phyloP scores from a whole-genome alignment of 2,797 vertebrate genomes.

The Sparus aurata region DNA sequence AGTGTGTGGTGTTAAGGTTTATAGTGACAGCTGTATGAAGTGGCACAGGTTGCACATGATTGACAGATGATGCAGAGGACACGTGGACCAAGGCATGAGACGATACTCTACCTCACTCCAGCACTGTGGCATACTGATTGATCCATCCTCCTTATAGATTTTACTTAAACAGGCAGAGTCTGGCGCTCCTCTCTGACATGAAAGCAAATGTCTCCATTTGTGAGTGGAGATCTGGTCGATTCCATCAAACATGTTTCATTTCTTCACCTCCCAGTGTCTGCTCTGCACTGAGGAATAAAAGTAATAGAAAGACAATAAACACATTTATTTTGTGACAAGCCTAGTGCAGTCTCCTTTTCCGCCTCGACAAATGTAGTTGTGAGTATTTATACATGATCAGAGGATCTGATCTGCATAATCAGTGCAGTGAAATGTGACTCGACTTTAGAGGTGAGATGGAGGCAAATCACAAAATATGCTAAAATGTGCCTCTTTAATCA shows the following conservation, averaged over 20 bases:
- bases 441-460: constrained; percentile 28
- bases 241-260: constrained; percentile 55
- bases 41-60: constrained; percentile 27
- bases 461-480: constrained; percentile 43
- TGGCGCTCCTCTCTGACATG: constrained; percentile 42
- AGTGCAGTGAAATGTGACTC: constrained; percentile 61
- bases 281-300: constrained; percentile 45
- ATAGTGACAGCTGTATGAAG: not conserved
- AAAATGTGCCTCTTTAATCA: constrained; percentile 38
- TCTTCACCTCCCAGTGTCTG: constrained; percentile 57
- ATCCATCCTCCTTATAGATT: constrained; percentile 54
- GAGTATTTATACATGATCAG: constrained; percentile 51
- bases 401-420: constrained; percentile 68
- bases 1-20: not conserved
- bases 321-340: constrained; percentile 40
- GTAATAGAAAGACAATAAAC: constrained; percentile 32
- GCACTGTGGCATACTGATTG: constrained; percentile 52
- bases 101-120: constrained; percentile 43
- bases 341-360: constrained; percentile 13
- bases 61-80: constrained; percentile 45
- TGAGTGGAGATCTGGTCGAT: constrained; percentile 60
- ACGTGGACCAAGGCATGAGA: constrained; percentile 29
- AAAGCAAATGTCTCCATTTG: constrained; percentile 64
- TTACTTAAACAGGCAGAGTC: constrained; percentile 30
- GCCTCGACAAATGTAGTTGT: constrained; percentile 35